Conservation (phyloP, 37 sponge, comb jelly and placozoan genomes). For the Mnemiopsis leidyi region DNA sequence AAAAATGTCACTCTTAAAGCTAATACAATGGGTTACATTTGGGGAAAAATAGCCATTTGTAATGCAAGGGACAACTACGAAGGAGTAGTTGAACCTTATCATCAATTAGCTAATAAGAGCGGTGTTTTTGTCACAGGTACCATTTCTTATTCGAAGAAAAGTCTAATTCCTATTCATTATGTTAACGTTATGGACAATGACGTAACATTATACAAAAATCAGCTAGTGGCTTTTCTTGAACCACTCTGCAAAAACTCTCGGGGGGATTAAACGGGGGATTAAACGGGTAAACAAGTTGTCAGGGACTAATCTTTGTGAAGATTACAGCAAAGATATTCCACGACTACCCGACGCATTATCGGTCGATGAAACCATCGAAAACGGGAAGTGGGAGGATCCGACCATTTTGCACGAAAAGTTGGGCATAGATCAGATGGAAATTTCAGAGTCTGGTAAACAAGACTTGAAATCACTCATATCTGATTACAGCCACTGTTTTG, state of each 20-base stretch:
- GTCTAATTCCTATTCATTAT: neutral
- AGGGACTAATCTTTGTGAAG: neutral
- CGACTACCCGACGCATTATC: neutral
- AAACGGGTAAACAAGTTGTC: neutral
- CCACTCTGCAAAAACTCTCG: neutral
- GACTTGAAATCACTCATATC: conserved; percentile 19
- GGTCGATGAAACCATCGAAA: conserved; percentile 15
- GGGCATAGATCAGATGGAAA: neutral
- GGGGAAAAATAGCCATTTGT: neutral
- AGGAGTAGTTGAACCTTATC: conserved; percentile 25
- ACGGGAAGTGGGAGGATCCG: conserved; percentile 6
- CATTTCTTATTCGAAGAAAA: neutral
- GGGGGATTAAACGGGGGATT: neutral
- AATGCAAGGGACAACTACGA: neutral
- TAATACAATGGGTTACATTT: neutral
- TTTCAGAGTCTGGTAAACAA: neutral
- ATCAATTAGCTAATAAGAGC: neutral
- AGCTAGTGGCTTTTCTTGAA: neutral
- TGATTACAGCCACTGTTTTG: conserved; percentile 44
- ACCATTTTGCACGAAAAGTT: neutral
- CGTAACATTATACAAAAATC: conserved; percentile 30
- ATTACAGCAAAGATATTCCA: neutral
- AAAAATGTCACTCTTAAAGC: neutral
- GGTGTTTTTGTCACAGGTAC: conserved; percentile 16
- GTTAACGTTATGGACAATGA: neutral